Evolutionary conservation across 2,797 vertebrate species (phyloP).

Genomic region (Sebastes ruberrimus): DNA sequence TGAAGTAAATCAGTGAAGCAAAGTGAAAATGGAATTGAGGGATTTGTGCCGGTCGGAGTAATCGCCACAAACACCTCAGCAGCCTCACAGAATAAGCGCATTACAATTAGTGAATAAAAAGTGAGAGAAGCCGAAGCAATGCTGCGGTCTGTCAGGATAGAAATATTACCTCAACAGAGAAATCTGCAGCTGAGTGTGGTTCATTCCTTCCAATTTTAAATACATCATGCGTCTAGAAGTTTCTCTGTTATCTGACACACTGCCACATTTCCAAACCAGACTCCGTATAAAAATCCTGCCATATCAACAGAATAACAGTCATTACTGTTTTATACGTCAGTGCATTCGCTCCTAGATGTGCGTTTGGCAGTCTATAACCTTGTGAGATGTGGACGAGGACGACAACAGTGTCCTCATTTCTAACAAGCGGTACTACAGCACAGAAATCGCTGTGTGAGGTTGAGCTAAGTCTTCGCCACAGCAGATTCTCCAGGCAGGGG

Average conservation of each 20-base stretch:
- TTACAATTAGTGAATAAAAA: slow-evolving; percentile 23
- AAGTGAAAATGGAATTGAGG: slow-evolving; percentile 38
- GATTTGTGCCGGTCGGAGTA: slow-evolving; percentile 17
- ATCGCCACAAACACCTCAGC: slow-evolving; percentile 39
- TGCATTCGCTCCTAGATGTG: neutral
- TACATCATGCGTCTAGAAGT: neutral
- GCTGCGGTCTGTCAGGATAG: slow-evolving; percentile 2
- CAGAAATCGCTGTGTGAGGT: slow-evolving; percentile 34
- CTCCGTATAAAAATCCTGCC: neutral
- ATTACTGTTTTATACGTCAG: neutral
- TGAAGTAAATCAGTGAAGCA: slow-evolving; percentile 31
- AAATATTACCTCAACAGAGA: slow-evolving; percentile 3
- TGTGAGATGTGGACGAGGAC: neutral
- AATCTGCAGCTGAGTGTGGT: neutral
- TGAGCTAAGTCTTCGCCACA: slow-evolving; percentile 36
- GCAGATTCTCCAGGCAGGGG: slow-evolving; percentile 65
- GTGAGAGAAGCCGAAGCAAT: slow-evolving; percentile 8
- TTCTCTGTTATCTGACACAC: neutral
- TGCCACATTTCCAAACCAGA: neutral
- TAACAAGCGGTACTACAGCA: slow-evolving; percentile 3
- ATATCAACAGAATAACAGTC: neutral
- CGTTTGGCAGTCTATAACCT: neutral
- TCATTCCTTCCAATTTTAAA: neutral
- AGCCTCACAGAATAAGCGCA: slow-evolving; percentile 5
- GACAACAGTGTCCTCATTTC: slow-evolving; percentile 12